Conservation (phyloP, 2,797 vertebrate species). For the Kryptopterus vitreolus region DNA sequence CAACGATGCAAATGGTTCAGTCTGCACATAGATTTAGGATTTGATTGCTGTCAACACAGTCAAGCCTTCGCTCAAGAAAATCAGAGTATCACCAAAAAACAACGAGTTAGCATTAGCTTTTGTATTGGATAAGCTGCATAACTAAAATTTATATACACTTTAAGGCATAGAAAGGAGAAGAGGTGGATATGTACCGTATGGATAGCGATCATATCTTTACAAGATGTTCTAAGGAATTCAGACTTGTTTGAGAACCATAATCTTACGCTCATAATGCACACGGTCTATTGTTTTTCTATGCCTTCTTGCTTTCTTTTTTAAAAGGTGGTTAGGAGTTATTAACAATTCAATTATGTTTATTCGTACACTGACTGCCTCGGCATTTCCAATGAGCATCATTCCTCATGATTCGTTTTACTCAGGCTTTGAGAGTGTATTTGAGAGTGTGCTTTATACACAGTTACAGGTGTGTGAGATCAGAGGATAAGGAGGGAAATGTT, state of each 20-base stretch:
- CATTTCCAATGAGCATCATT: constrained; percentile 16
- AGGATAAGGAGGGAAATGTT: neutral
- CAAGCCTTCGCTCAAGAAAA: neutral
- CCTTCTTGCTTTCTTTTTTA: no score
- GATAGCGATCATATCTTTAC: neutral
- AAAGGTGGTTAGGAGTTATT: neutral
- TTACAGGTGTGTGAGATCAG: neutral
- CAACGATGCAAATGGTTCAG: neutral
- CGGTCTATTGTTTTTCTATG: neutral
- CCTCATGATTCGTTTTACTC: constrained; percentile 28
- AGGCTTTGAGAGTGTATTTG: constrained; percentile 6
- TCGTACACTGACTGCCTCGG: neutral
- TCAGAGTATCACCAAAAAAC: neutral
- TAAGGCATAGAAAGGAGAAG: neutral
- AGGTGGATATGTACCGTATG: neutral
- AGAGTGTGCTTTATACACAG: neutral
- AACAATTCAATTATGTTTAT: neutral
- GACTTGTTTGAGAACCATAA: neutral
- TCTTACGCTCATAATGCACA: neutral
- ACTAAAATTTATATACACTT: neutral
- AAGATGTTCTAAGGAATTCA: neutral
- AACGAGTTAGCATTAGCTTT: neutral
- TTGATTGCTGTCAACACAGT: neutral
- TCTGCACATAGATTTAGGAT: neutral
- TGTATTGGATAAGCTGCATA: neutral